Percentiles rank a stretch among this genome's conserved stretches.
These are phyloP conservation scores for Endomychus coccineus DNA, from an alignment of 2,888 invertebrate genomes.

Conservation along the genomic window DNA sequence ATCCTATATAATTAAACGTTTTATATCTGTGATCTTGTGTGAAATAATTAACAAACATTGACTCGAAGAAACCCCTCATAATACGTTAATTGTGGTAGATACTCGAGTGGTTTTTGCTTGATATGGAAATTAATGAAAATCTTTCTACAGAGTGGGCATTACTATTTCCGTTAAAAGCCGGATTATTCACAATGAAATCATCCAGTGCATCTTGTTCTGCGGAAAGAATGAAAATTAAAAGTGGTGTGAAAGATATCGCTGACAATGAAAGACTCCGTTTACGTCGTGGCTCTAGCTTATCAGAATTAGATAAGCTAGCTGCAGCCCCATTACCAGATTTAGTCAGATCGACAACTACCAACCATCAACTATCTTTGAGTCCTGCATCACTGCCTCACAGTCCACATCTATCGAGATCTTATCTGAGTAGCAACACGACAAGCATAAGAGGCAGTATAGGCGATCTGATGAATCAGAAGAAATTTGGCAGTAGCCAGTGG, in stretches of 20 bases:
- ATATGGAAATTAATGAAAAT: too few species aligned
- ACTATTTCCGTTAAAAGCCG: constrained; percentile 51
- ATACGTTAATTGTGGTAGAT: too few species aligned
- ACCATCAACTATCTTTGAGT: constrained; percentile 41
- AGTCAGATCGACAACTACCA: constrained; percentile 45
- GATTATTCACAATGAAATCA: constrained; percentile 50
- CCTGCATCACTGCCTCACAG: constrained; percentile 48
- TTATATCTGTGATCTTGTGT: too few species aligned
- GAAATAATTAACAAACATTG: too few species aligned
- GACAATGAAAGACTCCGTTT: constrained; percentile 47
- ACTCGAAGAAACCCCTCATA: too few species aligned
- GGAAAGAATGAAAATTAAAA: constrained; percentile 33
- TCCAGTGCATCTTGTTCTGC: constrained; percentile 37
- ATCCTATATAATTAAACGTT: too few species aligned
- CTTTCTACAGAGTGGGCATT: constrained; percentile 52
- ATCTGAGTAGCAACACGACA: constrained; percentile 35
- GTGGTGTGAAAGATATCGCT: constrained; percentile 21
- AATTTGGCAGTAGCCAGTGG: constrained; percentile 63
- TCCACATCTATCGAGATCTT: constrained; percentile 46
- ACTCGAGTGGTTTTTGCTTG: too few species aligned
- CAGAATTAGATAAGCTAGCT: constrained; percentile 60
- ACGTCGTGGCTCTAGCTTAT: constrained; percentile 64
- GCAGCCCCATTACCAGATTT: constrained; percentile 41
- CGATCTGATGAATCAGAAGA: constrained; percentile 69
- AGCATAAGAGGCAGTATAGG: constrained; percentile 50